Percentiles rank a stretch among this genome's conserved stretches.
phyloP scores from a whole-genome alignment of 2,797 vertebrate genomes.

The Cercopithecus neglectus region DNA sequence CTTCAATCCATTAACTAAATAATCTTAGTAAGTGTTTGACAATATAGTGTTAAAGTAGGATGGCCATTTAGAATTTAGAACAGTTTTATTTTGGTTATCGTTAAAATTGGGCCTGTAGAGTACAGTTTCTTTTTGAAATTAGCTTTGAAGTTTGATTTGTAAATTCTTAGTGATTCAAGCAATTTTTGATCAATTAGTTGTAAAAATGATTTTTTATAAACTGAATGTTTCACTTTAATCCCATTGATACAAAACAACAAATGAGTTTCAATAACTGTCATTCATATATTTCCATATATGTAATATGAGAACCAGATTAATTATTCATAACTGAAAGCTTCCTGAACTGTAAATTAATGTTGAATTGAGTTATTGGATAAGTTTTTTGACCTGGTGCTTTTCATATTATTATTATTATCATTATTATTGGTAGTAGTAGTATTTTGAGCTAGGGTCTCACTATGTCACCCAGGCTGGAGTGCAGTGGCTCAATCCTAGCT shows the following conservation, averaged over 20 bases:
- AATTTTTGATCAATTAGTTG: conserved; percentile 3
- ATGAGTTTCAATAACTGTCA: neutral
- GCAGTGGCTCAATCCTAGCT: neutral
- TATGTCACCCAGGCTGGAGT: neutral
- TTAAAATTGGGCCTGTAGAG: neutral
- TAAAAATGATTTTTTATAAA: conserved; percentile 5
- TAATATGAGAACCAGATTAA: neutral
- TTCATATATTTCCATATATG: neutral
- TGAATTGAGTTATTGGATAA: conserved; percentile 10
- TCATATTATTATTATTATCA: neutral
- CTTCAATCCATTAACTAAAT: neutral
- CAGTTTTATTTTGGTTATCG: conserved; percentile 15
- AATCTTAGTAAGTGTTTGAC: conserved; percentile 4
- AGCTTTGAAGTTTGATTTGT: neutral
- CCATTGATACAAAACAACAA: neutral
- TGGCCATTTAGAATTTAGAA: neutral
- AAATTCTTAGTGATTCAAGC: conserved; percentile 23
- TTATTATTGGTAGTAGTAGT: no score
- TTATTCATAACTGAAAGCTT: conserved; percentile 2
- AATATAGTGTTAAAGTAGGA: neutral
- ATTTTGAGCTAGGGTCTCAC: neutral
- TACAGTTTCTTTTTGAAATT: conserved; percentile 40
- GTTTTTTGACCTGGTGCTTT: conserved; percentile 25
- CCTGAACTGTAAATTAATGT: neutral
- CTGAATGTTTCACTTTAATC: conserved; percentile 27